These are phyloP conservation scores for Drosophila burlai DNA, from an alignment of 1,140 invertebrate genomes.

Conservation along the genomic window DNA sequence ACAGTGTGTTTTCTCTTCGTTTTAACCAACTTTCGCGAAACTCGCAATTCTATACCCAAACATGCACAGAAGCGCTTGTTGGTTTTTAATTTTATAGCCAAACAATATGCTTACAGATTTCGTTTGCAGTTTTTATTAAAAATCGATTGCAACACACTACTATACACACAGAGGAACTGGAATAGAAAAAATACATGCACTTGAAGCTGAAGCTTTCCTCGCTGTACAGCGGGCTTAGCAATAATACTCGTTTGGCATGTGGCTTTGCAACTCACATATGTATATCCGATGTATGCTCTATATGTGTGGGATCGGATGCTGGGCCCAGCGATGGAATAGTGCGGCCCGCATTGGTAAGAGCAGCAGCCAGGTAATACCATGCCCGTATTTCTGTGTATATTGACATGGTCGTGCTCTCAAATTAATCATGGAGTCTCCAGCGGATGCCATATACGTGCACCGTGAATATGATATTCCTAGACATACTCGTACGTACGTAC, in stretches of 20 bases:
- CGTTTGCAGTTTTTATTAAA: conserved; percentile 75
- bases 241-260: conserved; percentile 63
- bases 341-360: conserved; percentile 10
- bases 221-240: conserved; percentile 18
- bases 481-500: neutral
- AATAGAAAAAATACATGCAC: conserved; percentile 26
- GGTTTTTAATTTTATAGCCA: conserved; percentile 82
- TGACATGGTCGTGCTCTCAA: conserved; percentile 26
- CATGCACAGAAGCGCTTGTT: conserved; percentile 50
- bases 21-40: conserved; percentile 23
- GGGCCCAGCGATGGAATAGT: conserved; percentile 18
- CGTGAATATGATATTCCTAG: neutral
- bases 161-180: neutral
- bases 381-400: conserved; percentile 24
- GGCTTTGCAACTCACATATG: conserved; percentile 56
- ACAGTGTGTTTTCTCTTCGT: conserved; percentile 4
- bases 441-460: conserved; percentile 6
- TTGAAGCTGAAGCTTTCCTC: conserved; percentile 13
- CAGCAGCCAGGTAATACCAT: conserved; percentile 12
- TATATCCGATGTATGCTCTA: neutral
- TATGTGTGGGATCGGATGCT: neutral
- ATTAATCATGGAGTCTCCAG: conserved; percentile 34
- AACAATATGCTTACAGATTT: conserved; percentile 77
- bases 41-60: conserved; percentile 19
- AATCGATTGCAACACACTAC: conserved; percentile 55